Base-by-base conservation (phyloP, 2,113 vertebrate genomes). In the Trematomus loennbergii region DNA sequence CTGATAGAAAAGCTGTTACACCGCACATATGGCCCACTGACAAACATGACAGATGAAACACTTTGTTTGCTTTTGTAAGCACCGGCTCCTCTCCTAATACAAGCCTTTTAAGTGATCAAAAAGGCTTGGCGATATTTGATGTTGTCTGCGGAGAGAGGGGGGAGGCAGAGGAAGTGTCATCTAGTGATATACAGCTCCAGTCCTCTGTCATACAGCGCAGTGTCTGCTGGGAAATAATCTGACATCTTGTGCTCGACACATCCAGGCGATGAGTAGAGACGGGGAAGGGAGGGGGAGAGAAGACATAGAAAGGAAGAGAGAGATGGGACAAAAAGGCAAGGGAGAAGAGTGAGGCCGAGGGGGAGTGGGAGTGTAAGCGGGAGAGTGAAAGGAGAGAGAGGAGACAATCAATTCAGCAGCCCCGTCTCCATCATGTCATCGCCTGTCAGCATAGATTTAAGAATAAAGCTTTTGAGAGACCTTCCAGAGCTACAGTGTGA, bases 81-180 rank as follows among this genome's bases (percentile, higher is more conserved):
- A 61, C 62, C 72, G n/a, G 69, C 82, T 87, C 72, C 75, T 87
- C 82, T 84, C 75, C 84, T 92, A 89, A 92, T 91, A 91, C 75
- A 64, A 90, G 88, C 83, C 88, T 92, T 93, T 92, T 87, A 92
- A 93, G 84, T 92, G 91, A 93, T 93, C 93, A 93, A 94, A 94
- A 93, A 86, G 76, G 81, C 81, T 83, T 2, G 62, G 90, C 62
- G 15, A 92, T 92, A 89, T 93, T 93, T 94, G 92, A 93, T 92
- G 92, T 92, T 87, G 86, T 90, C 86, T 90, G 81, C 20, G 3
- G 78, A 60, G 57, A 5, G 29, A 1, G 29, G 46, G 46, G 49
- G 79, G 79, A 22, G 72, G 77, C 64, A 84, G 63, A 85, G 69
- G 78, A 88, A 80, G 85, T 92, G 90, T 93, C 92, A 91, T 79